Percentiles rank a stretch among this genome's conserved stretches.
These are phyloP conservation scores for Catamblyrhynchus diadema DNA, from an alignment of 2,797 vertebrate species.

Conservation along the genomic window DNA sequence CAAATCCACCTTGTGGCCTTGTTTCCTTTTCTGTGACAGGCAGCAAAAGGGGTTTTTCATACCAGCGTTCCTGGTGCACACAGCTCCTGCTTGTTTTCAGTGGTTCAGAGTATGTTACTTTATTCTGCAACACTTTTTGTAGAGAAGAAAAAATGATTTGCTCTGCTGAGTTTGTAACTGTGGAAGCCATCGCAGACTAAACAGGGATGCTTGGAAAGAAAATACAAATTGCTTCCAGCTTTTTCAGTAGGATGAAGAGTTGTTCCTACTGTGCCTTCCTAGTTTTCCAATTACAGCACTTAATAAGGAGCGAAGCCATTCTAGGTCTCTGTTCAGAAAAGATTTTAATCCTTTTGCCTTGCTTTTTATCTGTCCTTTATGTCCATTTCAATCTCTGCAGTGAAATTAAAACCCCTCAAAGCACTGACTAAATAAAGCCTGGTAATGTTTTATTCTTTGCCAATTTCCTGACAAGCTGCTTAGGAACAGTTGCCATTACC, in stretches of 20 bases:
- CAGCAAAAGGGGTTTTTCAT: accelerated
- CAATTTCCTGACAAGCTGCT: background rate
- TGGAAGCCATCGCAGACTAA: background rate
- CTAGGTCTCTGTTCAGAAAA: background rate
- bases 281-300: background rate
- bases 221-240: background rate
- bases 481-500: background rate
- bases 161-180: background rate
- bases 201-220: background rate
- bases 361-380: background rate
- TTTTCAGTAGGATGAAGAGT: background rate
- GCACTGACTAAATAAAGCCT: background rate
- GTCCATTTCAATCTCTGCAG: background rate
- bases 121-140: accelerated
- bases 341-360: background rate
- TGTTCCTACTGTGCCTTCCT: background rate
- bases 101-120: background rate
- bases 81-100: background rate
- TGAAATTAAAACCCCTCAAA: background rate
- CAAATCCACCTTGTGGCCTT: background rate
- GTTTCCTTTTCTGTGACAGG: background rate
- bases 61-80: background rate
- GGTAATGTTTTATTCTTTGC: background rate
- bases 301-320: background rate
- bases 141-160: background rate